Evolutionary conservation across 2,113 vertebrate genomes (phyloP).

Genomic region (Lasiurus cinereus): DNA sequence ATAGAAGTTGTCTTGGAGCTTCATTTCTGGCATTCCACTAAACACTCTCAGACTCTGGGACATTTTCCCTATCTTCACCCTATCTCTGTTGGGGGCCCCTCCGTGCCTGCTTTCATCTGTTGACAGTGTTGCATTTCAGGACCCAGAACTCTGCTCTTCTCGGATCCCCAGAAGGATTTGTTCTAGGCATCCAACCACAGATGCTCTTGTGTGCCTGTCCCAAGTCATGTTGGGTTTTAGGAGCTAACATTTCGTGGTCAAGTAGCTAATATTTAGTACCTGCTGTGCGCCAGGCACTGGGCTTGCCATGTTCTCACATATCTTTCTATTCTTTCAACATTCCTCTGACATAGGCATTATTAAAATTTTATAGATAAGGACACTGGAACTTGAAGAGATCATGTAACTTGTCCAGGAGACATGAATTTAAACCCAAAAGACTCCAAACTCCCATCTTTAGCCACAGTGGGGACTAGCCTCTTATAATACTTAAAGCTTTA

Average conservation of each 20-base stretch:
- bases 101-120: not conserved
- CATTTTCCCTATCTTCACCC: not conserved
- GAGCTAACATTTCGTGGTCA: not conserved
- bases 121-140: not conserved
- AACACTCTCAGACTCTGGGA: not conserved
- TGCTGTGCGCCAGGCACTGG: not conserved
- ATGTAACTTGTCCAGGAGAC: not conserved
- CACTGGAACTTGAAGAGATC: not conserved
- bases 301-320: not conserved
- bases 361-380: not conserved
- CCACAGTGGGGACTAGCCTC: rapidly evolving
- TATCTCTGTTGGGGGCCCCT: not conserved
- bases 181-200: not conserved
- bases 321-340: not conserved
- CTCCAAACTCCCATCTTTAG: not conserved
- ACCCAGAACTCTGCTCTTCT: not conserved
- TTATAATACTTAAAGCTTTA: not conserved
- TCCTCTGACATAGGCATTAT: not conserved
- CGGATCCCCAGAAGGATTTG: not conserved
- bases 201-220: not conserved
- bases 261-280: not conserved
- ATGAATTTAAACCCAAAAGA: not conserved
- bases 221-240: not conserved
- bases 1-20: not conserved
- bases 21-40: conserved; percentile 41